Evolutionary conservation across 1,140 invertebrate genomes (phyloP), one percentile per base, ranked within the genome.

Genomic region (Camponotus floridanus): DNA sequence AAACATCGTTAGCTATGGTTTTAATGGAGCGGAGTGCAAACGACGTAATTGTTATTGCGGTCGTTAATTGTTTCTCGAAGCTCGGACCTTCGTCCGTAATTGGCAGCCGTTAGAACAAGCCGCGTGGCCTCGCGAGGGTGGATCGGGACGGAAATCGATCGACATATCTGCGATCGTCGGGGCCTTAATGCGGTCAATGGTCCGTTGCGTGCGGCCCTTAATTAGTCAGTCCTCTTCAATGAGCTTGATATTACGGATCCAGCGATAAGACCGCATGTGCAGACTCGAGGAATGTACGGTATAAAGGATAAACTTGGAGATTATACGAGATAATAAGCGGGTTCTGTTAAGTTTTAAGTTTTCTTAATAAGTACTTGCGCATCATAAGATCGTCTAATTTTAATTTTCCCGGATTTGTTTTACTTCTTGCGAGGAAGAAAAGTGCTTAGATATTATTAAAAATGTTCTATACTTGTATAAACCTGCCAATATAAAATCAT

Each of bases 131-230:
- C 55, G 79, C 18, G 70, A 62, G 80, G 71, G 42, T 45, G 70
- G 36, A 70, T 62, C 26, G 26, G 3, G 15, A 70, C 55, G 55
- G 51, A 83, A 86, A 88, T 88, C 48, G 61, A 83, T 87, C 18
- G 48, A 80, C 26, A 26, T 21, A 65, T 80, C 68, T 86, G 36
- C 21, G 65, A 87, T 84, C 62, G 85, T 55, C 11, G 51, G 36
- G 18, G 21, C n/a, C 55, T 39, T 76, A 86, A 83, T 76, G 78
- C 70, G 71, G 71, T 15, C 84, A 76, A 71, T 73, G 85, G 85
- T 76, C 85, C 76, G 51, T 88, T 88, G 70, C 81, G 73, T 71
- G 67, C 62, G 70, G 45, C 33, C 11, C 2, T 62, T 78, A 88
- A 88, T 88, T 87, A 84, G 83, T 51, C 48, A 64, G 36, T 61